Evolutionary conservation across 1,140 invertebrate species (phyloP), one percentile per base, ranked within the genome.

Genomic region (Macrosteles quadrilineatus): DNA sequence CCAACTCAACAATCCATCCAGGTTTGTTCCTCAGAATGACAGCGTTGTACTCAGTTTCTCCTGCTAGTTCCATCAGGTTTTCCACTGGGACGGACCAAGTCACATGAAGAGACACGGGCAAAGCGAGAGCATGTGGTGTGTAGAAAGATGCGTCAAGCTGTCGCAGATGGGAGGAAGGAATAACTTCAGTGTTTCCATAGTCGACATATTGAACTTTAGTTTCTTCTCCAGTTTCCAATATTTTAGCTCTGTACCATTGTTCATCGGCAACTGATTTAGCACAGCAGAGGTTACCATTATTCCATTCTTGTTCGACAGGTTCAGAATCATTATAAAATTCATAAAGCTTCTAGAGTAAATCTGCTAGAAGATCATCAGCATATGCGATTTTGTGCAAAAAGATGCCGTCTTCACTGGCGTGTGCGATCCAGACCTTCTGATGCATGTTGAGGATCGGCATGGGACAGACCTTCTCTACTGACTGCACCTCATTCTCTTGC

Each of bases 351-450:
- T 86, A 78, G 0, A 87, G 71, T 2, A 91, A 72, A 19, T 73
- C 68, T 1, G 78, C 74, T 0, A 88, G 77, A 6, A 72, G 76
- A 4, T 83, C n/a, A n/a, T n/a, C 75, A 0, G 76, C 71, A 70
- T 86, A 83, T 0, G 74, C 59, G 0, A 75, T 67, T 53, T 83
- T 81, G 72, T 91, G 89, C 0, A 91, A 77, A 77, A 86, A 91
- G 1, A 91, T 74, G 47, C 83, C 84, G 53, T 82, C 83, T 0
- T 83, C 77, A 14, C 83, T 82, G 0, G 82, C 73, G 63, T 84
- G 81, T 0, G 82, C 78, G 0, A 88, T 77, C 65, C 75, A 81
- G 0, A 86, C 85, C 68, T 69, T 80, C 73, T 82, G 81, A 73
- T 78, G 81, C 70, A 83, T 82, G 71, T 81, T 80, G 53, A 86